Base-by-base conservation (phyloP, 1,140 invertebrate species). In the Cecropterus lyciades region DNA sequence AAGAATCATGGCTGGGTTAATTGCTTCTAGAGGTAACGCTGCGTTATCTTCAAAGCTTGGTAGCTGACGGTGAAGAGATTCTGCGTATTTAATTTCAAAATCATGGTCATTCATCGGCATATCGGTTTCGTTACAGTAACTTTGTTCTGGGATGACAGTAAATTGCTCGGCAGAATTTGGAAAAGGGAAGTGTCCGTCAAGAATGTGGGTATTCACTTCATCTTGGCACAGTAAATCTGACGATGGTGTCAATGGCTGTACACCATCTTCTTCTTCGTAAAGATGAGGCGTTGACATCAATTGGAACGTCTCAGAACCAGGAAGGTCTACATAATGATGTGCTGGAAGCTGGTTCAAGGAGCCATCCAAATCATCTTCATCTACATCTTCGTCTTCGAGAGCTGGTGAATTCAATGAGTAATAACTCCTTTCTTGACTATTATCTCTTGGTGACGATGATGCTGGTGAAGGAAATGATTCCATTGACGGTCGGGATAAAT, bases 401-500 rank as follows among this genome's bases (percentile, higher is more conserved):
- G 84, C 81, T 16, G 92, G 92, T 27, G 92, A 93, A 67, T 92
- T 84, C 1, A 92, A 14, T n/a, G 83, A 85, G 64, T 75, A 92
- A 60, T 92, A 93, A 63, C 82, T 91, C 72, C 91, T 83, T 65
- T 93, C 92, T 72, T 92, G 91, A 33, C 89, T 91, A 33, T 91
- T 92, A 13, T 92, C 91, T 79, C 89, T 82, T 0, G 89, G 87
- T 9, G 92, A 92, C 42, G 91, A 92, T 1, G 92, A 92, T 49
- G 92, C 91, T 11, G 92, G 92, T 5, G 92, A 93, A 11, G 92
- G 92, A 67, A 92, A 93, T 0, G 91, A 92, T 69, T 92, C 85
- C 78, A 92, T 89, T 6, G 89, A 92, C 5, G 88, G 80, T 5
- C 79, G 82, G 1, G 79, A 67, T 13, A 78, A 74, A 70, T 92